These are phyloP conservation scores for Hirtodrosophila histrioides DNA, from an alignment of 2,888 invertebrate genomes.

Conservation along the genomic window DNA sequence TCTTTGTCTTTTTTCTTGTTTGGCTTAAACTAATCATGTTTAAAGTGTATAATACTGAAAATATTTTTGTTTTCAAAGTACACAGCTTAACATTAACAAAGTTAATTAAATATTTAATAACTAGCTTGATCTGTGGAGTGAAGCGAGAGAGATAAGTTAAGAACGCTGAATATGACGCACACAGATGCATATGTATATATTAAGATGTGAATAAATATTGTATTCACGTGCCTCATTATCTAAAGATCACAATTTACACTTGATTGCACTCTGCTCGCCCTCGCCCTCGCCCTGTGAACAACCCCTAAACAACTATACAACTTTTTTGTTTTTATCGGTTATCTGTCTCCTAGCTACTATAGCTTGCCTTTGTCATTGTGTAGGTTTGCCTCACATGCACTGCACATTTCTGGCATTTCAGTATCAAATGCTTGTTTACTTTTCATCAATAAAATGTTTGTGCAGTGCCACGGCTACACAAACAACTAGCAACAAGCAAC, in stretches of 20 bases:
- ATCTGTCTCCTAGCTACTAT: constrained; percentile 41
- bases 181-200: no score
- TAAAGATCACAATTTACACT: constrained; percentile 27
- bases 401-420: constrained; percentile 30
- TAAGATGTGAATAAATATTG: no score
- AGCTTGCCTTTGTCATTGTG: constrained; percentile 4
- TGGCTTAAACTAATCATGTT: no score
- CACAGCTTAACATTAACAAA: no score
- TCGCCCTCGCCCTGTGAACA: not conserved
- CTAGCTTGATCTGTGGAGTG: no score
- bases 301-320: constrained; percentile 1
- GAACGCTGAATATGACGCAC: no score
- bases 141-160: no score
- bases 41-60: no score
- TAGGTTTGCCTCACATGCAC: constrained; percentile 30
- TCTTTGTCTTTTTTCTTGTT: no score
- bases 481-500: constrained; percentile 32
- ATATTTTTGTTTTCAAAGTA: no score
- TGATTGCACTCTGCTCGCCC: constrained; percentile 14
- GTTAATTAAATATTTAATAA: no score
- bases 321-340: constrained; percentile 4
- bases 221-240: constrained; percentile 47
- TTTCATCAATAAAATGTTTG: constrained; percentile 77
- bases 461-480: constrained; percentile 53
- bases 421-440: constrained; percentile 65